These are phyloP conservation scores for Busseola fusca DNA, from an alignment of 2,888 invertebrate genomes.

Conservation along the genomic window DNA sequence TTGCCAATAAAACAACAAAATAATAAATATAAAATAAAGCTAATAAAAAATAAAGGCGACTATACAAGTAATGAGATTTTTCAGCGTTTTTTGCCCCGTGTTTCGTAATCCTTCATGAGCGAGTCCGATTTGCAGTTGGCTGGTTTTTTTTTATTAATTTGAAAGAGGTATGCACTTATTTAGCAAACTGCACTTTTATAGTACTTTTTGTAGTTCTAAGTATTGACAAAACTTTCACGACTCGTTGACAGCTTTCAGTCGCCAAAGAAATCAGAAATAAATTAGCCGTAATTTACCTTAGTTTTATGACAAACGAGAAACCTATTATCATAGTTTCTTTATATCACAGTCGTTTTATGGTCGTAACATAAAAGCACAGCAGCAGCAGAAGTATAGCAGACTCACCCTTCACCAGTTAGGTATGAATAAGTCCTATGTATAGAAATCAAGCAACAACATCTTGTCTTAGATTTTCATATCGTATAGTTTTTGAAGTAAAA, in stretches of 20 bases:
- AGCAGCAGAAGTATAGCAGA: too few relatives aligned
- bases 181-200: slow-evolving; percentile 19
- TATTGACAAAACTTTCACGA: slow-evolving; percentile 42
- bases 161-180: slow-evolving; percentile 35
- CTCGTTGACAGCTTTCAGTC: slow-evolving; percentile 20
- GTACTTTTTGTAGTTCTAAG: slow-evolving; percentile 31
- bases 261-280: slow-evolving; percentile 19
- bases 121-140: neutral
- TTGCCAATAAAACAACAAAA: neutral
- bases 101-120: neutral
- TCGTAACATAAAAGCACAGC: too few relatives aligned
- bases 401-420: too few relatives aligned
- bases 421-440: too few relatives aligned
- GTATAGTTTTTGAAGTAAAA: too few relatives aligned
- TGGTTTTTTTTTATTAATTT: neutral
- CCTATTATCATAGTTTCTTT: too few relatives aligned
- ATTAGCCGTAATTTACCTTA: slow-evolving; percentile 10
- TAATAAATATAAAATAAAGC: neutral
- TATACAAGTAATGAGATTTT: neutral
- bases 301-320: neutral
- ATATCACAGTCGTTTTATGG: too few relatives aligned
- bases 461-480: too few relatives aligned
- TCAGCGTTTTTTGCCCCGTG: neutral
- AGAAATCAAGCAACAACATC: too few relatives aligned
- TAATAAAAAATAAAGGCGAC: neutral